Evolutionary conservation across 2,888 invertebrate species (phyloP), one percentile per base, ranked within the genome.

Genomic region (Leptopilina syphax): DNA sequence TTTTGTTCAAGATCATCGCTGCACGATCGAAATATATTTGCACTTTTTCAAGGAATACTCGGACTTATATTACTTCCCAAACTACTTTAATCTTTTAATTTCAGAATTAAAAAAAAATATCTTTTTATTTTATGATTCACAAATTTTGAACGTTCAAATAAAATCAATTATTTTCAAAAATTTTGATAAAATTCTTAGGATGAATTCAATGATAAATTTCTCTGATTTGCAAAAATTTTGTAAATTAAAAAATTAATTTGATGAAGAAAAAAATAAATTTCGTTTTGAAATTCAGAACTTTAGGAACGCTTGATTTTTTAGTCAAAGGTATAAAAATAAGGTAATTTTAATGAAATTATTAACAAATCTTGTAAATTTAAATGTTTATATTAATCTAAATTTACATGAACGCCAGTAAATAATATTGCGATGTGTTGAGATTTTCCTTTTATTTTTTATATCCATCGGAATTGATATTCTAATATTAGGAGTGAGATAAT

Each of bases 21-120:
- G 85, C 83, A 83, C 84, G 81, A 84, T 82, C 83, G 82, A 83
- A 85, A 83, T 84, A 85, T 84, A 85, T 84, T 85, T 86, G 85
- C 84, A 86, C 85, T 85, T 86, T 86, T 85, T 82, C 84, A 84
- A 82, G 83, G 82, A 83, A 67, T 13, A 76, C 18, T 44, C 41
- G 12, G 67, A 18, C 60, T 24, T 67, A 68, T 41, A 68, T 68
- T 73, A 13, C 54, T 73, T 60, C 60, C 70, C 70, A 50, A 9
- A 10, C 18, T 68, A 68, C 10, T 68, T 68, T 68, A 24, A 10
- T 24, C 5, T 60, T 13, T 57, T 13, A 13, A 1, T 57, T 44
- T 44, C 44, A 44, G 44, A 44, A 44, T 44, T 44, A 44, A 44
- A 44, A 44, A 44, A 27, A 27, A 27, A 27, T 27, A 1, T 27